Evolutionary conservation across 2,113 vertebrate species (phyloP), one percentile per base, ranked within the genome.

Genomic region (Macroglossus sobrinus): DNA sequence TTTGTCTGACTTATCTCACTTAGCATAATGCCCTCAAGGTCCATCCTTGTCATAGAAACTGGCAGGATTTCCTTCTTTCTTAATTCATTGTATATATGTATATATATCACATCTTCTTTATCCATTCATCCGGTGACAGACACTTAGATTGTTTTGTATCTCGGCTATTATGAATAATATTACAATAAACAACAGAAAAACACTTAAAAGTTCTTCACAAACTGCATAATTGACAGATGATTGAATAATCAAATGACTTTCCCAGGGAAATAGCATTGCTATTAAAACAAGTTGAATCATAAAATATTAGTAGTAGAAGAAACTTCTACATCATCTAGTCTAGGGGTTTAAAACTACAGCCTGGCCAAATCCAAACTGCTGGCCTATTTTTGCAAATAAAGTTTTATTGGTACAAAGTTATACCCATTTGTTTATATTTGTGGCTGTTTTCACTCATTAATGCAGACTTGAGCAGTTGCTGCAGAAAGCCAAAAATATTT

Each of bases 231-330:
- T 84, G 53, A 30, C 30, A 76, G n/a, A 28, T 33, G 57, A 68
- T 1, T 57, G n/a, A 55, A 63, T 80, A 75, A 86, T 68, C n/a
- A 66, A 47, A 53, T 53, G 35, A 55, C 7, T 88, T 95, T 64
- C 45, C 40, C 57, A 45, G 28, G 21, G 33, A 88, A 91, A 88
- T 11, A 59, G 13, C 30, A 28, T 10, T 76, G 28, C 33, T n/a
- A 35, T 43, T 71, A 89, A 63, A 76, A 86, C 33, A 86, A 68
- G 66, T 21, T 86, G 33, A 94, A 84, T 63, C 45, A 55, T 75
- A 85, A 85, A 85, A 76, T 33, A 76, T 90, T 64, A 86, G 45
- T 85, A 61, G 45, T n/a, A 79, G 61, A 92, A 89, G 55, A 92
- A 89, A 82, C 21, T 33, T 90, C 43, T 80, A 45, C 9, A 26